A percentile compares a stretch with the other conserved stretches of the same genome.
Conservation (phyloP, 92 coral and sea anemone genomes). For the Galaxea fascicularis region DNA sequence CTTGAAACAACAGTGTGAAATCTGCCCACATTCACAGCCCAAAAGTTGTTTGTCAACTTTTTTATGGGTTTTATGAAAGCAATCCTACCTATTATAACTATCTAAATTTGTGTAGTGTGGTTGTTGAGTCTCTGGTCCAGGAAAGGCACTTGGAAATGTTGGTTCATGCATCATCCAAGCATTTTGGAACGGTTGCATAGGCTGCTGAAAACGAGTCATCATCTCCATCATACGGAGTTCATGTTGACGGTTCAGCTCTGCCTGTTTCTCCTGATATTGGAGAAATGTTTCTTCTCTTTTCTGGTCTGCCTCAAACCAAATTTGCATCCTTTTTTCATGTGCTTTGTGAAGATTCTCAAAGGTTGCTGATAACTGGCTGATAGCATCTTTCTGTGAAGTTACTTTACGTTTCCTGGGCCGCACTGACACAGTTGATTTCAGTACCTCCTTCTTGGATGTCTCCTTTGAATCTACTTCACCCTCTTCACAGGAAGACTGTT, state of each 20-base stretch:
- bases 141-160: conserved; percentile 43
- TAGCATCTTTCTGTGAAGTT: conserved; percentile 56
- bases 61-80: conserved; percentile 27
- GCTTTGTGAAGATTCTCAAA: conserved; percentile 58
- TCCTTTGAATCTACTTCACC: conserved; percentile 31
- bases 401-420: conserved; percentile 61
- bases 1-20: conserved; percentile 23
- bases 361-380: conserved; percentile 59
- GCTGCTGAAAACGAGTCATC: conserved; percentile 55
- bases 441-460: conserved; percentile 27
- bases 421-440: conserved; percentile 49
- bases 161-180: conserved; percentile 39
- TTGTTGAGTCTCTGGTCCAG: conserved; percentile 37
- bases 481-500: conserved; percentile 19
- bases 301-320: conserved; percentile 58
- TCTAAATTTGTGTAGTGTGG: conserved; percentile 61
- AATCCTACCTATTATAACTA: conserved; percentile 53
- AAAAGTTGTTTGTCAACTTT: conserved; percentile 10
- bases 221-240: conserved; percentile 59
- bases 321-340: conserved; percentile 62
- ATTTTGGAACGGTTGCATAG: conserved; percentile 56
- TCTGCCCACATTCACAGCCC: conserved; percentile 1
- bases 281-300: conserved; percentile 62
- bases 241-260: conserved; percentile 61
- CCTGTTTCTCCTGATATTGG: conserved; percentile 69